phyloP scores from a whole-genome alignment of 2,797 vertebrate genomes.

The Lepidocolaptes lacrymiger region DNA sequence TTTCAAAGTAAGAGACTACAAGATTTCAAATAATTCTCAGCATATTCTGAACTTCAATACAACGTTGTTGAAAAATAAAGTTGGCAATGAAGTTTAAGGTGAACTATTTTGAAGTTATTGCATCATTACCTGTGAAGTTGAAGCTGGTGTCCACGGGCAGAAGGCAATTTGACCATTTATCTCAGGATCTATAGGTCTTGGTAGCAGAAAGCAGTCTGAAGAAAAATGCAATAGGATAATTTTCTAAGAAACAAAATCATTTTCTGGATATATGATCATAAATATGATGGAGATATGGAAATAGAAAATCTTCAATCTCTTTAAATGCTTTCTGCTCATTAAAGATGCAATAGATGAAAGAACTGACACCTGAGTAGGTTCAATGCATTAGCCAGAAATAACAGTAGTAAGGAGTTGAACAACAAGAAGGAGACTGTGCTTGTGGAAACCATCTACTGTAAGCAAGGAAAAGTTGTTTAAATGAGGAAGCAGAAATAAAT shows the following conservation, averaged over 20 bases:
- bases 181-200: not conserved
- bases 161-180: not conserved
- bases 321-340: not conserved
- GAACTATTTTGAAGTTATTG: not conserved
- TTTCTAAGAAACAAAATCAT: not conserved
- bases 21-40: not conserved
- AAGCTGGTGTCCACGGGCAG: not conserved
- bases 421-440: not conserved
- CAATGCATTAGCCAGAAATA: not conserved
- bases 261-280: not conserved
- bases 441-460: not conserved
- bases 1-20: not conserved
- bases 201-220: not conserved
- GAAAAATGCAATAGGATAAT: not conserved
- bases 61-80: not conserved
- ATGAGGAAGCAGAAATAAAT: not conserved
- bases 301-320: not conserved
- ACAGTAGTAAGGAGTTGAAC: not conserved
- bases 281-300: not conserved
- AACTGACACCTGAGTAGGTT: not conserved
- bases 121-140: not conserved
- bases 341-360: not conserved
- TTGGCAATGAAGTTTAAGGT: not conserved
- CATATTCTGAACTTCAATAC: not conserved
- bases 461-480: not conserved